A percentile compares a stretch with the other conserved stretches of the same genome.
phyloP scores from a whole-genome alignment of 1,140 invertebrate genomes.

The Drosophila pseudoobscura region DNA sequence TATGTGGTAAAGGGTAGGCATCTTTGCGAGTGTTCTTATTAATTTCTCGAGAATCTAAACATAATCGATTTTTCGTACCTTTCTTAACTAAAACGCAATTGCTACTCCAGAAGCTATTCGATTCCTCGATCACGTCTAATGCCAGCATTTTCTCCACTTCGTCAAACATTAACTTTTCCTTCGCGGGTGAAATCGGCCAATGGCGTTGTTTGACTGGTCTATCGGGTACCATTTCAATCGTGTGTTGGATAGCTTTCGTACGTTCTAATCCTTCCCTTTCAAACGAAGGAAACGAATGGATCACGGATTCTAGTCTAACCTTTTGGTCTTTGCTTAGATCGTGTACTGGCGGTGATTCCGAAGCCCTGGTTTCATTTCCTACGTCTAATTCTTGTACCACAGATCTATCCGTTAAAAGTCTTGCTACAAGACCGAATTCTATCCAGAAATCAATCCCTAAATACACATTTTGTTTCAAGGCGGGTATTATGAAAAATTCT shows the following conservation, averaged over 20 bases:
- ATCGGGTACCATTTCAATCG: too few species aligned
- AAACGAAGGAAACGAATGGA: too few species aligned
- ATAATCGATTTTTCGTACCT: slow-evolving; percentile 27
- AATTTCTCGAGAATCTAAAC: slow-evolving; percentile 37
- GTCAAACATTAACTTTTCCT: too few species aligned
- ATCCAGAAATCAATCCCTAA: slow-evolving; percentile 10
- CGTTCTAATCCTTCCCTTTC: too few species aligned
- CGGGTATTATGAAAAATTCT: too few species aligned
- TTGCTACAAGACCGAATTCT: slow-evolving; percentile 10
- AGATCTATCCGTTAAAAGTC: not conserved
- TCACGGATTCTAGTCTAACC: too few species aligned
- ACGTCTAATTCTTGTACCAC: not conserved
- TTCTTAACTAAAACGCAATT: slow-evolving; percentile 31
- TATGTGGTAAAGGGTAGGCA: slow-evolving; percentile 40
- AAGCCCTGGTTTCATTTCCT: not conserved
- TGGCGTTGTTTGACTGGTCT: too few species aligned
- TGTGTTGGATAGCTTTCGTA: too few species aligned
- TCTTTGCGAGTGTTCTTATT: slow-evolving; percentile 37
- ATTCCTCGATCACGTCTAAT: too few species aligned
- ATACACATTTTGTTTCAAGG: slow-evolving; percentile 6
- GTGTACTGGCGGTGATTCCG: slow-evolving; percentile 19
- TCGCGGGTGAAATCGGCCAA: too few species aligned
- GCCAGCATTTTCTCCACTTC: too few species aligned
- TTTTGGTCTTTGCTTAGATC: not conserved
- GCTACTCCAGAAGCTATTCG: too few species aligned